Evolutionary conservation across 2,888 invertebrate genomes (phyloP), one percentile per base, ranked within the genome.

Genomic region (Epistrophe grossulariae): DNA sequence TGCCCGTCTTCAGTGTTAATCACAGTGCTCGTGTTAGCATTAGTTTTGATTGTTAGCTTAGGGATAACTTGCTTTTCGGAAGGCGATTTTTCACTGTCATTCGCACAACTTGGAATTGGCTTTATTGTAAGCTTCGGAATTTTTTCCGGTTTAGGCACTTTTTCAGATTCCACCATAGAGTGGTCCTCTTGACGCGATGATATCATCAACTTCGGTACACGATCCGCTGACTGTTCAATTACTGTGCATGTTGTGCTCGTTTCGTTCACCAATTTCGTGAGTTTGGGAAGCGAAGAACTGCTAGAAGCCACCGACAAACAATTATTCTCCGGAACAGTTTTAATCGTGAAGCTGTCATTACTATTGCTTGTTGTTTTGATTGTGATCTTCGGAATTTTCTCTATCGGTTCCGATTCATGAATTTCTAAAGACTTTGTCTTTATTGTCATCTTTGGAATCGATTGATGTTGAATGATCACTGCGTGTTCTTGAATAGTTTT

Each of bases 91-190:
- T 88, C 90, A 93, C 93, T 88, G 93, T 94, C 78, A 93, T 93
- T 76, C 93, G 93, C 89, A 9, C 40, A 93, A 93, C 50, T 93
- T 90, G 55, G 91, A 93, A 89, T 94, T 93, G 93, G 90, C 91
- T 93, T 90, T 94, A 94, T 9, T 93, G 94, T 91, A 94, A 94
- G 64, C 94, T 94, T 90, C 93, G 93, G 91, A 94, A 94, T 93
- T 94, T 94, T 89, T 93, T 94, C 89, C 93, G 93, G 31, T 93
- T 94, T 89, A 94, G 94, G 89, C 94, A 92, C 89, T 80, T 78
- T 79, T 72, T 85, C 80, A n/a, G 74, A 70, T 74, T 78, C 77
- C 52, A 45, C 57, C 15, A n/a, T 2, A 13, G 79, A 59, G n/a
- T 79, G 68, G 24, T 81, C 70, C 89, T 91, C 91, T 91, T 89